Evolutionary conservation across 1,140 invertebrate genomes (phyloP).

Genomic region (Phortica variegata): DNA sequence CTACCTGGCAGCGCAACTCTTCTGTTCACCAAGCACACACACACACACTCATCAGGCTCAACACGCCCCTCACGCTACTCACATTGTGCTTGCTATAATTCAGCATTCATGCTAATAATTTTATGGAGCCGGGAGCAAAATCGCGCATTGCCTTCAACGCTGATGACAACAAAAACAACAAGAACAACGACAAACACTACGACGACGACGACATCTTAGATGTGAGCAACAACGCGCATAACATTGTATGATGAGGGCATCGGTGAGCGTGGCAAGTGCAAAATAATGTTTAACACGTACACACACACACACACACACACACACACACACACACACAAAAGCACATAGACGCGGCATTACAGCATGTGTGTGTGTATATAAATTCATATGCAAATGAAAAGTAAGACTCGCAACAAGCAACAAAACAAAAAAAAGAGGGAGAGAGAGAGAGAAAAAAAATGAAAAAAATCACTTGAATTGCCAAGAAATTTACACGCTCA

Average conservation of each 20-base stretch:
- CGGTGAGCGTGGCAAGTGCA: constrained; percentile 52
- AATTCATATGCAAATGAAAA: constrained; percentile 28
- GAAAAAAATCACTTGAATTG: background rate
- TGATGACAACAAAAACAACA: constrained; percentile 20
- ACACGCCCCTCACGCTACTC: constrained; percentile 1
- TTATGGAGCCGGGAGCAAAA: constrained; percentile 21
- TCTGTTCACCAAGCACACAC: constrained; percentile 18
- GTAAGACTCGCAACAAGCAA: background rate
- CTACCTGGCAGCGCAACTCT: too few relatives aligned
- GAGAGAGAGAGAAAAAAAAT: constrained; percentile 1
- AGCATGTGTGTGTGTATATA: too few relatives aligned
- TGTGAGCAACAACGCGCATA: too few relatives aligned
- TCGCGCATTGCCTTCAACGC: constrained; percentile 6
- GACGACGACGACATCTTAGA: too few relatives aligned
- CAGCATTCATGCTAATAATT: constrained; percentile 53
- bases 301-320: constrained; percentile 9
- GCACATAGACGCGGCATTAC: background rate
- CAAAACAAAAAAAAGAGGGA: constrained; percentile 4
- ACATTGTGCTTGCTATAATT: constrained; percentile 31
- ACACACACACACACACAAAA: constrained; percentile 4
- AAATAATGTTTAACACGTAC: constrained; percentile 44
- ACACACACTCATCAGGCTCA: constrained; percentile 1
- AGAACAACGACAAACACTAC: constrained; percentile 25
- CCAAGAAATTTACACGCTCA: too few relatives aligned
- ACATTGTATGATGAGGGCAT: too few relatives aligned